Evolutionary conservation across 2,888 invertebrate genomes (phyloP).

Genomic region (Scelioninae gen. 1): DNA sequence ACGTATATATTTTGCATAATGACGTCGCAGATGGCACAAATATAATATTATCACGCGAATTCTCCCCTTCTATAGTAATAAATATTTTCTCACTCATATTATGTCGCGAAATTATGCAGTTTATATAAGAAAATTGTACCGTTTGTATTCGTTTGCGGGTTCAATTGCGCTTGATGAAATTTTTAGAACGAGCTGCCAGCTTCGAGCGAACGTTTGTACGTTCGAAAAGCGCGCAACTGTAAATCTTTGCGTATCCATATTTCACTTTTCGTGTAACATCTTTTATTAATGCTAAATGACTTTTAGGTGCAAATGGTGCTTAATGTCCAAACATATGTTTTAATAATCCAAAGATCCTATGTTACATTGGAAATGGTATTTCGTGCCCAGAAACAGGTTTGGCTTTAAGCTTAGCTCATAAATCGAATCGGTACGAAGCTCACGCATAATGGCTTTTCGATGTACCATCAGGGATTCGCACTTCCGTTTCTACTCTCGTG

Average conservation of each 20-base stretch:
- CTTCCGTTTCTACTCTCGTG: slow-evolving; percentile 36
- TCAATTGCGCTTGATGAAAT: slow-evolving; percentile 30
- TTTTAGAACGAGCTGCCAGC: background rate
- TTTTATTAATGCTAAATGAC: slow-evolving; percentile 54
- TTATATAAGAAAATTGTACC: slow-evolving; percentile 11
- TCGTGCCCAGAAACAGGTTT: slow-evolving; percentile 46
- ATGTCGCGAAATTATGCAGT: background rate
- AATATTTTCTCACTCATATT: background rate
- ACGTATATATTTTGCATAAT: slow-evolving; percentile 43
- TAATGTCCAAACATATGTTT: slow-evolving; percentile 61
- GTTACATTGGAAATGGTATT: slow-evolving; percentile 50
- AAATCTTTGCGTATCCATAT: slow-evolving; percentile 25
- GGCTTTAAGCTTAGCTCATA: slow-evolving; percentile 56
- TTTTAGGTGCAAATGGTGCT: slow-evolving; percentile 48
- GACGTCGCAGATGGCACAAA: slow-evolving; percentile 6
- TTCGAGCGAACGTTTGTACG: background rate
- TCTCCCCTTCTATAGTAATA: background rate
- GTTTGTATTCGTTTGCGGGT: slow-evolving; percentile 22
- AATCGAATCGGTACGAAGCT: slow-evolving; percentile 66
- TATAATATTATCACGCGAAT: slow-evolving; percentile 11
- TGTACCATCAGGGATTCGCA: slow-evolving; percentile 73
- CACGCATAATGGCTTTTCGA: slow-evolving; percentile 80
- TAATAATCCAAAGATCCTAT: slow-evolving; percentile 51
- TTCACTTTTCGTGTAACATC: slow-evolving; percentile 45
- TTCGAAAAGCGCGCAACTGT: slow-evolving; percentile 1